Evolutionary conservation across 1,140 invertebrate species (phyloP), one percentile per base, ranked within the genome.

Genomic region (Aphelinus atriplicis): DNA sequence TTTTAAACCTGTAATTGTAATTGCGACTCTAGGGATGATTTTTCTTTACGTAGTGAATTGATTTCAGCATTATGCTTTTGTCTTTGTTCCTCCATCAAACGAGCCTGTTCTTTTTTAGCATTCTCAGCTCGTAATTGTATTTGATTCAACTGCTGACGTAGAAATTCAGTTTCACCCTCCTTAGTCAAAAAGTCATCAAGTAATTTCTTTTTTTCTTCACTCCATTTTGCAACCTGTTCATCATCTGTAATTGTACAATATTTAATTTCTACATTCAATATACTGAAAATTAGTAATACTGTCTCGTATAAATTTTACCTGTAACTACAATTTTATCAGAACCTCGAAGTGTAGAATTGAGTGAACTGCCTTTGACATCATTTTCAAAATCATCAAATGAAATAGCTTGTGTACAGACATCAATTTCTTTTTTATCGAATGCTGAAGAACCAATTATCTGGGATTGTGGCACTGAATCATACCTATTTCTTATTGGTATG

Each of bases 151-250:
- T 82, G 81, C 47, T 83, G 81, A 43, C 85, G 69, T 2, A 87
- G 66, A 79, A 83, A 86, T 53, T 78, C 77, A 0, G 78, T 78
- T 77, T 87, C 84, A 4, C 85, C 85, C 57, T 85, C 78, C 74
- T 87, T 87, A 4, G 81, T 78, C 77, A 80, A 80, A 64, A 85
- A 82, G 46, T 85, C 79, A 56, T 80, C 71, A 9, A 80, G 67
- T 4, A 86, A 61, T 43, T 85, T 84, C 43, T 81, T 77, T 60
- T 85, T 82, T 62, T 86, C 81, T 65, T 72, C 64, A 60, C 77
- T 79, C 60, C 84, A 74, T 55, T 81, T 83, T 62, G 82, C 79
- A n/a, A 83, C 66, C 66, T 82, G 77, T 0, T 75, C 76, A n/a
- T 75, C 64, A 67, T 79, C 79, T 82, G 46, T 48, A 77, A 79